Evolutionary conservation across 2,113 vertebrate species (phyloP).

Genomic region (Nerophis ophidion): DNA sequence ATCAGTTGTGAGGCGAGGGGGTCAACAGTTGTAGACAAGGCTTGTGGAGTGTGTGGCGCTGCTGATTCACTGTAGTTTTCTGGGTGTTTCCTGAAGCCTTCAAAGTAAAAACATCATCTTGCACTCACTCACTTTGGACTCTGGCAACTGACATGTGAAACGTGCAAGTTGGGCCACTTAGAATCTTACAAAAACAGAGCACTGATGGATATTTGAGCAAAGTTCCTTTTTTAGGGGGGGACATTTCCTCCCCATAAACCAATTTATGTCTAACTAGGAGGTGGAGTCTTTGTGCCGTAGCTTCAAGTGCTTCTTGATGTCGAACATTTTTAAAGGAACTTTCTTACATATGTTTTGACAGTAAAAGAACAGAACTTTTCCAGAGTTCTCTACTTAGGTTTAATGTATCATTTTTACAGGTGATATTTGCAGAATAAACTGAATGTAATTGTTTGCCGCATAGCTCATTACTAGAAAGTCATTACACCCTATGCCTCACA

Average conservation of each 20-base stretch:
- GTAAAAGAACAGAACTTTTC: constrained; percentile 62
- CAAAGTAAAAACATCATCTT: constrained; percentile 19
- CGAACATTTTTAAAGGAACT: constrained; percentile 56
- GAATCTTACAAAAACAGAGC: constrained; percentile 27
- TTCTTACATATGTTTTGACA: constrained; percentile 51
- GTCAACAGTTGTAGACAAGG: constrained; percentile 22
- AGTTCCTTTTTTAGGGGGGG: background rate
- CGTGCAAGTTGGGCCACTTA: constrained; percentile 19
- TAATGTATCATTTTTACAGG: constrained; percentile 75
- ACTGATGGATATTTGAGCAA: constrained; percentile 10
- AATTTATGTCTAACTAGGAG: constrained; percentile 5
- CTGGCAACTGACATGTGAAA: constrained; percentile 13
- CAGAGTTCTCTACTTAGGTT: constrained; percentile 59
- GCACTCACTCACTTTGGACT: constrained; percentile 43
- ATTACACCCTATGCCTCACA: background rate
- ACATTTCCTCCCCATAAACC: too few species aligned
- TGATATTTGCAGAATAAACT: constrained; percentile 75
- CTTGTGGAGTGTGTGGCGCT: constrained; percentile 28
- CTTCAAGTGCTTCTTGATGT: constrained; percentile 60
- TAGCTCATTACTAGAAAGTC: constrained; percentile 7
- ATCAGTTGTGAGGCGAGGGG: constrained; percentile 7
- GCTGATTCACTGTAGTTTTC: constrained; percentile 44
- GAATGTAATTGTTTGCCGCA: constrained; percentile 41
- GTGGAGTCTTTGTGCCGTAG: constrained; percentile 54
- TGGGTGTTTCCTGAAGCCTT: constrained; percentile 56